Evolutionary conservation across 2,113 vertebrate genomes (phyloP).

Genomic region (Trichomycterus rosablanca): DNA sequence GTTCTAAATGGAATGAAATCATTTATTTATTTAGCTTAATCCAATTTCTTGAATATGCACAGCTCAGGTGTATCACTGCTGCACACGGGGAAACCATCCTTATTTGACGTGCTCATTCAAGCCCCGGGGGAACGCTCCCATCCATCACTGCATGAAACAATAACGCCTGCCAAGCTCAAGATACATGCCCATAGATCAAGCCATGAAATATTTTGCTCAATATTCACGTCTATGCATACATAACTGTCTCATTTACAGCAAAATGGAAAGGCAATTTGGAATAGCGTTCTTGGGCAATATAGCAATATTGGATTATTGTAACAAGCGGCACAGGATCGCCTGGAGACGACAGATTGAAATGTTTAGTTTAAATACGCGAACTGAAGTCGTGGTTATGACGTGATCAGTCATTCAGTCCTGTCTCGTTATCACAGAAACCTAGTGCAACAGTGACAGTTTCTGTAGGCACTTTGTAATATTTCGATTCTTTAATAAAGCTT

Average conservation of each 20-base stretch:
- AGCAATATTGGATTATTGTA: background rate
- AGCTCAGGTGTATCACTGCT: no score
- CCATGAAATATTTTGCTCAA: background rate
- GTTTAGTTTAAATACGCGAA: background rate
- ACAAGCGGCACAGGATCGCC: background rate
- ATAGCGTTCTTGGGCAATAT: background rate
- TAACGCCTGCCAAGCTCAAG: conserved; percentile 46
- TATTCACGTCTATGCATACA: conserved; percentile 14
- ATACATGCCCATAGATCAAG: conserved; percentile 48
- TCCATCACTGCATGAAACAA: conserved; percentile 54
- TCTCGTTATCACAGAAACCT: background rate
- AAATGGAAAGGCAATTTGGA: conserved; percentile 20
- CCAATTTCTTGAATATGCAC: no score
- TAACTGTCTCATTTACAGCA: conserved; percentile 3
- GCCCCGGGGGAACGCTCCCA: conserved; percentile 41
- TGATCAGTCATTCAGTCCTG: background rate
- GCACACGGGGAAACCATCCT: no score
- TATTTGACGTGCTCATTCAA: conserved; percentile 43
- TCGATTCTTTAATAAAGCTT: no score
- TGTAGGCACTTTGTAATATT: no score
- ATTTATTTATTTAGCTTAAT: no score
- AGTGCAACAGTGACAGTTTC: background rate
- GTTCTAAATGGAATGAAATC: no score
- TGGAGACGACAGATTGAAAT: background rate
- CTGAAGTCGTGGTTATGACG: background rate